Conservation (phyloP, 2,797 vertebrate genomes). For the Siniperca scherzeri region DNA sequence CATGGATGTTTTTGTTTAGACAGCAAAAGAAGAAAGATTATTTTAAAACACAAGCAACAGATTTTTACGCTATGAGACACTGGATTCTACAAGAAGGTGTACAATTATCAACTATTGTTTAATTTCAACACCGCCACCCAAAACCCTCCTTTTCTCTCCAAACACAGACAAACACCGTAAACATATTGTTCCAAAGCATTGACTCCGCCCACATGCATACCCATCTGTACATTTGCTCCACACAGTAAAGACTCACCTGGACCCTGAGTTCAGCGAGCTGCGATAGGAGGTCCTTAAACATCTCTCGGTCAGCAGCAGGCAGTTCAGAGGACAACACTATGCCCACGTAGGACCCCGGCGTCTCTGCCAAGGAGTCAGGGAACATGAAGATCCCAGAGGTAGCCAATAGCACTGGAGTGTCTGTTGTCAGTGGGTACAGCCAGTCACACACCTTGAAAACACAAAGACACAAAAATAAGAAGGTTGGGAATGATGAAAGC, state of each 20-base stretch:
- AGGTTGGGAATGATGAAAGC: too few relatives aligned
- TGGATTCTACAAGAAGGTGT: not conserved
- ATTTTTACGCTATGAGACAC: not conserved
- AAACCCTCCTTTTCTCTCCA: not conserved
- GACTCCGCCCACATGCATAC: not conserved
- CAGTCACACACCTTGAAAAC: constrained; percentile 93
- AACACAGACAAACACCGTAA: not conserved
- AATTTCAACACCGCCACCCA: not conserved
- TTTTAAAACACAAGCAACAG: too few relatives aligned
- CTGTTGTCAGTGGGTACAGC: constrained; percentile 89
- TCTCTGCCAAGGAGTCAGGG: constrained; percentile 88
- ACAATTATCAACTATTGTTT: not conserved
- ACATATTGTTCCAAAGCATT: not conserved
- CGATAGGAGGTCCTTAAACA: constrained; percentile 91
- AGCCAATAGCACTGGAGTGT: constrained; percentile 93
- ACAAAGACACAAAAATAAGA: constrained; percentile 26
- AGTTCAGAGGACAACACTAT: constrained; percentile 94
- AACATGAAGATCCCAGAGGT: constrained; percentile 96
- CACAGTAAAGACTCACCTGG: constrained; percentile 85
- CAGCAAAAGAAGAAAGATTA: too few relatives aligned
- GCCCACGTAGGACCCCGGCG: constrained; percentile 91
- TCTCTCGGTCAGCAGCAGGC: constrained; percentile 86
- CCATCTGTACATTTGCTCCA: not conserved
- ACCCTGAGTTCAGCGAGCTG: constrained; percentile 92
- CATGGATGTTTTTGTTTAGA: not conserved